Evolutionary conservation across 2,113 vertebrate species (phyloP).

Genomic region (Crotophaga sulcirostris): DNA sequence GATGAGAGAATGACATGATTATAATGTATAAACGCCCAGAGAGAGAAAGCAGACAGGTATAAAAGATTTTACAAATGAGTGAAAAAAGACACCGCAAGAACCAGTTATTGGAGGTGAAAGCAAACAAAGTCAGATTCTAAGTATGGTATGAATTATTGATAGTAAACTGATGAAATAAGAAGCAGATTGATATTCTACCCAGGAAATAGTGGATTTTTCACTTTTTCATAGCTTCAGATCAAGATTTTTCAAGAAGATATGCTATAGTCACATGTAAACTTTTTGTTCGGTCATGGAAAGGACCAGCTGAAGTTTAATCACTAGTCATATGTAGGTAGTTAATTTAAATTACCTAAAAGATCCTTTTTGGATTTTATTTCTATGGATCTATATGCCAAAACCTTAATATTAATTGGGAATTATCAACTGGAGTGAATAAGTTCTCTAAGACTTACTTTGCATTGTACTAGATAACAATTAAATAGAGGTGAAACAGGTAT

Average conservation of each 20-base stretch:
- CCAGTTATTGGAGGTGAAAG: background rate
- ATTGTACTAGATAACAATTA: background rate
- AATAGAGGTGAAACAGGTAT: background rate
- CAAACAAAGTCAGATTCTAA: background rate
- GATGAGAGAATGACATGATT: background rate
- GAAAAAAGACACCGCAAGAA: background rate
- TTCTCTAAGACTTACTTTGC: background rate
- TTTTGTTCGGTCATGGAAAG: background rate
- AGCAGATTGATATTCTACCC: background rate
- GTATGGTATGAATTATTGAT: background rate
- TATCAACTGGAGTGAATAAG: background rate
- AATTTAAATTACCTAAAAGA: background rate
- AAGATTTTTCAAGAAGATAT: background rate
- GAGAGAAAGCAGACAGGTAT: background rate
- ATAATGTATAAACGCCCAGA: background rate
- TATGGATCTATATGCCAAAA: background rate
- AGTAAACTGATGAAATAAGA: background rate
- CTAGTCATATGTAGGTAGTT: background rate
- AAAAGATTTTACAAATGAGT: background rate
- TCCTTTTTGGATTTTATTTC: background rate
- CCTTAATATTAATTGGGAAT: conserved; percentile 17
- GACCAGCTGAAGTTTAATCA: background rate
- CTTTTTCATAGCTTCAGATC: background rate
- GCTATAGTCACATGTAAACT: background rate
- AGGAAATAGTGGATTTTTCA: background rate